phyloP scores from a whole-genome alignment of 2,888 invertebrate species.

The Periphyllus acericola region DNA sequence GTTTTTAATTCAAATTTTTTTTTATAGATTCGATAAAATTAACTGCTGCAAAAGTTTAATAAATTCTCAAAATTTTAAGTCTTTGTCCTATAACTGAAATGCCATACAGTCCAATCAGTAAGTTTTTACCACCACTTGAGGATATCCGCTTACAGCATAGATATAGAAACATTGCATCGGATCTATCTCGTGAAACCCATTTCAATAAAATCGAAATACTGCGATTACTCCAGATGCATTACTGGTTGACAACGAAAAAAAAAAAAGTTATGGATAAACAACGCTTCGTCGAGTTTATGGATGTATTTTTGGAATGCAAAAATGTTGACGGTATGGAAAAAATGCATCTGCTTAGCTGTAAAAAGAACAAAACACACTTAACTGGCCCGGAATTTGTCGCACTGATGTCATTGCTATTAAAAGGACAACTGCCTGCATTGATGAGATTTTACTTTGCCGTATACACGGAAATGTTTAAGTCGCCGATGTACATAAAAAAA shows the following conservation, averaged over 20 bases:
- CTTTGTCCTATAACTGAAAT: no score
- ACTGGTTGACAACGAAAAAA: background rate
- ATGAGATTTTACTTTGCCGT: slow-evolving; percentile 11
- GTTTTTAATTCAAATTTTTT: no score
- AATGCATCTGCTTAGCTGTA: background rate
- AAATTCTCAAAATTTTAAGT: no score
- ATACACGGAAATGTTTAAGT: background rate
- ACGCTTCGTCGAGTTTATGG: slow-evolving; percentile 31
- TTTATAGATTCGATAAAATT: no score
- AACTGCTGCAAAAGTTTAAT: no score
- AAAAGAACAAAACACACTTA: no score
- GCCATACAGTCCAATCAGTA: background rate
- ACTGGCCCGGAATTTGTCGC: slow-evolving; percentile 7
- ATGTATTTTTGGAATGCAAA: background rate
- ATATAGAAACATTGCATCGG: background rate
- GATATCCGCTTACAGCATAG: slow-evolving; percentile 17
- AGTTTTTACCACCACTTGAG: background rate
- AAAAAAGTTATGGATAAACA: background rate
- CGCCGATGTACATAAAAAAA: background rate
- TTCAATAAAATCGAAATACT: background rate
- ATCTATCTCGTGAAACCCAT: background rate
- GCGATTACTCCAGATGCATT: slow-evolving; percentile 2
- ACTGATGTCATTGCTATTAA: slow-evolving; percentile 2
- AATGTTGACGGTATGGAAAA: background rate
- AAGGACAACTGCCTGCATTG: background rate